Percentiles rank a stretch among this genome's conserved stretches.
Conservation (phyloP, 2,888 invertebrate species). For the Drosophila pseudotakahashii region DNA sequence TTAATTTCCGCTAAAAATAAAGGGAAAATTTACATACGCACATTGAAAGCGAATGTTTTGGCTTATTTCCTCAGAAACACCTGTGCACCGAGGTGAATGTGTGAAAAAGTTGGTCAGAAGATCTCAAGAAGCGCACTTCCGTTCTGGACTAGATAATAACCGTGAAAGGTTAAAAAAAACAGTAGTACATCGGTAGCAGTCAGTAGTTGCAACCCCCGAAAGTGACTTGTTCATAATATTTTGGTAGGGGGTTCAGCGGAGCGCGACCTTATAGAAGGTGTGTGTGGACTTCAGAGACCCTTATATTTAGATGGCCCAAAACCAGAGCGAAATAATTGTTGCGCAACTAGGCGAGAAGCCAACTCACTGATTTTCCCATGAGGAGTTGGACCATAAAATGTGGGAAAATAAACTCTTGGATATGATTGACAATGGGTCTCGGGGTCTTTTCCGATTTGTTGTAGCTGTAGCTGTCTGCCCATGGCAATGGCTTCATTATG, state of each 20-base stretch:
- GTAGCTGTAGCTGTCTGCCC: constrained; percentile 16
- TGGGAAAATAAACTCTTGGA: constrained; percentile 60
- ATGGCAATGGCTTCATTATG: constrained; percentile 70
- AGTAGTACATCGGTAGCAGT: constrained; percentile 18
- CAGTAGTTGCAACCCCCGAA: constrained; percentile 26
- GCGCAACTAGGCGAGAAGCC: constrained; percentile 53
- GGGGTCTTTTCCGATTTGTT: constrained; percentile 19
- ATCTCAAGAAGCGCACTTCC: constrained; percentile 65
- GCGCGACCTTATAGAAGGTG: constrained; percentile 46
- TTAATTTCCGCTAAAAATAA: constrained; percentile 51
- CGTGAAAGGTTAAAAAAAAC: constrained; percentile 35
- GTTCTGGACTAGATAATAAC: constrained; percentile 46
- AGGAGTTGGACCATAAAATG: constrained; percentile 60
- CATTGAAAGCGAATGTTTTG: constrained; percentile 11
- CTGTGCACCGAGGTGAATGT: constrained; percentile 54
- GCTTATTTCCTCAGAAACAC: constrained; percentile 46
- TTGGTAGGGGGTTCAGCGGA: constrained; percentile 51
- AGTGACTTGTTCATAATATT: constrained; percentile 3
- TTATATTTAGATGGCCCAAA: constrained; percentile 24
- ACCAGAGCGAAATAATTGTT: constrained; percentile 48
- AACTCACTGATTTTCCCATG: constrained; percentile 75
- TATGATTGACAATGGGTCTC: constrained; percentile 66
- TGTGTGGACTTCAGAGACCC: constrained; percentile 3
- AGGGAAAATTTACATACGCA: constrained; percentile 57
- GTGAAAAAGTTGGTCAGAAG: constrained; percentile 64